Percentiles rank a stretch among this genome's conserved stretches.
Conservation (phyloP, 2,888 invertebrate genomes). For the Orchesellides sinensis region DNA sequence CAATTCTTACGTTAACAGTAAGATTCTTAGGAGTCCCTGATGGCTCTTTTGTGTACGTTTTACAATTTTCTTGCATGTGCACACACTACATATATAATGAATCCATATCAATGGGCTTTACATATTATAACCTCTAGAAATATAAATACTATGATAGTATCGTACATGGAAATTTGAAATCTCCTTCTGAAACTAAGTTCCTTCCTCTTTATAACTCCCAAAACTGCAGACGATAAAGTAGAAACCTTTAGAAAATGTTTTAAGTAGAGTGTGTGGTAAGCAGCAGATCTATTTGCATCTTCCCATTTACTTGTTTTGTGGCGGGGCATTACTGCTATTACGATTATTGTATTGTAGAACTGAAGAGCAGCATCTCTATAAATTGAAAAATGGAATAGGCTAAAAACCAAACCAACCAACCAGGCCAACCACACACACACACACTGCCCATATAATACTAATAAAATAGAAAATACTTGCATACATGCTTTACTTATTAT, state of each 20-base stretch:
- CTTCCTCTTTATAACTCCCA: slow-evolving; percentile 4
- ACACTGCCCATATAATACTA: not conserved
- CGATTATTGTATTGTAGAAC: not conserved
- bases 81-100: slow-evolving; percentile 45
- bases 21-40: slow-evolving; percentile 54
- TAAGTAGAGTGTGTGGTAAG: slow-evolving; percentile 29
- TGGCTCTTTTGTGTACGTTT: slow-evolving; percentile 60
- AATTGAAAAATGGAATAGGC: slow-evolving; percentile 63
- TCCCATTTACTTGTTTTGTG: not conserved
- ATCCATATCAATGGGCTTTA: slow-evolving; percentile 24
- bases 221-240: slow-evolving; percentile 13
- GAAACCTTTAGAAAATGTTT: slow-evolving; percentile 8
- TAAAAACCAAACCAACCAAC: slow-evolving; percentile 44
- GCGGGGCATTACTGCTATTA: slow-evolving; percentile 18
- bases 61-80: slow-evolving; percentile 41
- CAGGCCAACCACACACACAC: slow-evolving; percentile 45
- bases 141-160: no score
- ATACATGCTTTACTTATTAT: slow-evolving; percentile 7
- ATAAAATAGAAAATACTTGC: not conserved
- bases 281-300: slow-evolving; percentile 22
- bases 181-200: not conserved
- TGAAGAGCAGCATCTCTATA: slow-evolving; percentile 35
- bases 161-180: no score
- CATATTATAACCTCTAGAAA: not conserved
- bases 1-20: slow-evolving; percentile 31